Evolutionary conservation across 2,797 vertebrate genomes (phyloP), one percentile per base, ranked within the genome.

Genomic region (Acestrorhynchus altus): DNA sequence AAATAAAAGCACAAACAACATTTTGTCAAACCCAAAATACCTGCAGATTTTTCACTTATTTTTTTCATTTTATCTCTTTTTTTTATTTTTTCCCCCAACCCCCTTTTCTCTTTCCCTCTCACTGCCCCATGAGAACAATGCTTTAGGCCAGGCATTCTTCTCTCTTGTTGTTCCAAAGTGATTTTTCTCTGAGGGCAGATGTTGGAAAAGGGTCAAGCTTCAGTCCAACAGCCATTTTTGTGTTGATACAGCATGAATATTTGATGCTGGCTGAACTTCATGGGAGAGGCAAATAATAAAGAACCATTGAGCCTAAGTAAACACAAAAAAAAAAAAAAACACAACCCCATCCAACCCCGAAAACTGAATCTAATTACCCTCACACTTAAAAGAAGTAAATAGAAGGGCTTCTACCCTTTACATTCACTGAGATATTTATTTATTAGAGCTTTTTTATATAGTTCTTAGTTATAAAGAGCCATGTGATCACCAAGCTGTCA

Each of bases 241-340:
- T 91, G 87, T 91, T 91, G 88, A 88, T 91, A 87, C 85, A 87
- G 82, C 84, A 92, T 93, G 86, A 88, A 93, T 93, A 88, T 91
- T 92, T 92, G 79, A 93, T 91, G 88, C 82, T 82, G 85, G 87
- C 86, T 85, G n/a, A 88, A 85, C 79, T 89, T 89, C 84, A 88
- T 87, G 82, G 86, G 84, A 83, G 79, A 86, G 71, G 74, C 70
- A 81, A 85, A 88, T 89, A 89, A 52, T 2, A 74, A 67, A 85
- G 52, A 81, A 81, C 70, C 15, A 46, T 81, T 54, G 40, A 75
- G 76, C 40, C 72, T 18, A 49, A 44, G 40, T 52, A 78, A 81
- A 81, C 64, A 67, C 20, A 13, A 22, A 42, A 31, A 31, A 59
- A 13, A 22, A 42, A 31, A 57, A 60, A 60, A 60, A 2, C 57